Percentiles rank a stretch among this genome's conserved stretches.
These are phyloP conservation scores for Strigamia crassipes DNA, from an alignment of 2,888 invertebrate genomes.

Conservation along the genomic window DNA sequence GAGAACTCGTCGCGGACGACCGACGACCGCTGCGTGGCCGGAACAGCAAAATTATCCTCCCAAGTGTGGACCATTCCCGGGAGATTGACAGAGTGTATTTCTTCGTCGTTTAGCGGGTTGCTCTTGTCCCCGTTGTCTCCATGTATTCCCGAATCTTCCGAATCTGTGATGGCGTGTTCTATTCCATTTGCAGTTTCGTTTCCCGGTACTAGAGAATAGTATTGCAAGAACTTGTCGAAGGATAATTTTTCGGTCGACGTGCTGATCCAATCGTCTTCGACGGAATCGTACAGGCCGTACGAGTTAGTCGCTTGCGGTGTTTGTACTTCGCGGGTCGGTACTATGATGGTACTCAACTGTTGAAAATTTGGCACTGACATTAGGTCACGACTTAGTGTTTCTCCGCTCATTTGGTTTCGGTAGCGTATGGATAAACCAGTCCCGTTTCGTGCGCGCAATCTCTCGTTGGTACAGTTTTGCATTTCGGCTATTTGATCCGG, in stretches of 20 bases:
- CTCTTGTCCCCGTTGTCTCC: conserved; percentile 20
- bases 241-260: conserved; percentile 12
- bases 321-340: conserved; percentile 23
- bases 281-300: background rate
- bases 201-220: conserved; percentile 43
- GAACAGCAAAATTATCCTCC: background rate
- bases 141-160: conserved; percentile 46
- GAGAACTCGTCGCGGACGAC: conserved; percentile 24
- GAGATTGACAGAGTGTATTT: background rate
- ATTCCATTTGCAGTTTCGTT: background rate
- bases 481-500: conserved; percentile 39
- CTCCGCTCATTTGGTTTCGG: conserved; percentile 11
- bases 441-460: background rate
- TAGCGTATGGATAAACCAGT: background rate
- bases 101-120: background rate
- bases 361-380: conserved; percentile 74
- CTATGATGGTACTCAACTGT: conserved; percentile 26
- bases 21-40: background rate
- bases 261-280: background rate
- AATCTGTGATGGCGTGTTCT: conserved; percentile 39
- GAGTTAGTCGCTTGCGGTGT: conserved; percentile 38
- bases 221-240: conserved; percentile 42
- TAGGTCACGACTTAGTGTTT: conserved; percentile 64
- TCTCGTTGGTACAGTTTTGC: conserved; percentile 7
- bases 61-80: conserved; percentile 43